phyloP scores from a whole-genome alignment of 1,140 invertebrate genomes.

The Aphelenchoides besseyi region DNA sequence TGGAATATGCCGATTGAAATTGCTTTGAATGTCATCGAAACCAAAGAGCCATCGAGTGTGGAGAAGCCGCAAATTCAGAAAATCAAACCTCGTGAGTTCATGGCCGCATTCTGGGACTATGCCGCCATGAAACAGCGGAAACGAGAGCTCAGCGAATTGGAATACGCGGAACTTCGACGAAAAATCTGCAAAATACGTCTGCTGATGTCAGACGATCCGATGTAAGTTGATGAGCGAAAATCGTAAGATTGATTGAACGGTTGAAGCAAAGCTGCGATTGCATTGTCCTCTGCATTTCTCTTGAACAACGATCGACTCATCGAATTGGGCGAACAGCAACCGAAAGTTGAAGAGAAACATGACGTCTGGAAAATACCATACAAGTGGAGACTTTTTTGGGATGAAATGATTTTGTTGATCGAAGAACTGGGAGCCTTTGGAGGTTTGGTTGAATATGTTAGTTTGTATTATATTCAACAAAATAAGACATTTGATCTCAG shows the following conservation, averaged over 20 bases:
- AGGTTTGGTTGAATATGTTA: neutral
- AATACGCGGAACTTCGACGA: neutral
- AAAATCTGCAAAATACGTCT: neutral
- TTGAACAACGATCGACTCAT: neutral
- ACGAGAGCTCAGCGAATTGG: neutral
- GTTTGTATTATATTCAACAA: neutral
- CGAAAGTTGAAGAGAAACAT: neutral
- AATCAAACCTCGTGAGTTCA: neutral
- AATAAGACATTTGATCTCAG: neutral
- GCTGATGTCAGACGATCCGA: neutral
- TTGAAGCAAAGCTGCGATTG: neutral
- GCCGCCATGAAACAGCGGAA: neutral
- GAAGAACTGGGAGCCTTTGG: neutral
- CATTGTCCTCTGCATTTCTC: neutral
- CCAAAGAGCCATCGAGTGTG: neutral
- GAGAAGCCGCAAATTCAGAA: neutral
- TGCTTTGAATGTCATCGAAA: neutral
- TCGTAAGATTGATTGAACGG: neutral
- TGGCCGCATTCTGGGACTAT: neutral
- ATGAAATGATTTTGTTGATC: neutral
- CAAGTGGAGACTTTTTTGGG: neutral
- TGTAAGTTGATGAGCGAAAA: neutral
- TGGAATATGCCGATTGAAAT: neutral
- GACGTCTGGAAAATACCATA: neutral
- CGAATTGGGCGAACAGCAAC: neutral